Percentiles rank a stretch among this genome's conserved stretches.
phyloP scores from a whole-genome alignment of 2,113 vertebrate genomes.

The Antechinus stuartii region DNA sequence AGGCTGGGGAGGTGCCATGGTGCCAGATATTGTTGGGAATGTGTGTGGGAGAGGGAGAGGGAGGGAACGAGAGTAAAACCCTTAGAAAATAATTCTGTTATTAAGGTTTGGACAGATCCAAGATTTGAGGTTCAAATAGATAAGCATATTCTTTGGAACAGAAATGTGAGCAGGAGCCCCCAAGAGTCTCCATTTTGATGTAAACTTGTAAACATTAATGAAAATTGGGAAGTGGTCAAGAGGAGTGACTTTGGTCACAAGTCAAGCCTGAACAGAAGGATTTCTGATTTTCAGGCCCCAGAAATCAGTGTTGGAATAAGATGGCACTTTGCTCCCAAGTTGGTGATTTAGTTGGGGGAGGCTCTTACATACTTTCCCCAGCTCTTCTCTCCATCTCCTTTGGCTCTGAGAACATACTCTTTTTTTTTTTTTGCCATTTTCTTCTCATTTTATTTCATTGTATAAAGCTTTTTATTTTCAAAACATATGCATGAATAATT shows the following conservation, averaged over 20 bases:
- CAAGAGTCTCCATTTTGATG: slow-evolving; percentile 52
- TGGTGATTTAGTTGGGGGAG: slow-evolving; percentile 54
- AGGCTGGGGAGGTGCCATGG: background rate
- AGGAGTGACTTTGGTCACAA: slow-evolving; percentile 1
- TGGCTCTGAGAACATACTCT: background rate
- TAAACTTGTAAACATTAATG: slow-evolving; percentile 32
- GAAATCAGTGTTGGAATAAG: slow-evolving; percentile 37
- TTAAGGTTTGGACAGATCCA: slow-evolving; percentile 33
- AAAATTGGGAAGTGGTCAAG: slow-evolving; percentile 41
- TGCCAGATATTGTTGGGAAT: background rate
- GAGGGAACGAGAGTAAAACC: too few species aligned
- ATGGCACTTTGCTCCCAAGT: slow-evolving; percentile 32
- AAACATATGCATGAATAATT: too few species aligned
- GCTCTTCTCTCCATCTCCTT: background rate
- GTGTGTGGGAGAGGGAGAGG: too few species aligned
- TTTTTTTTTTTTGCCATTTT: too few species aligned
- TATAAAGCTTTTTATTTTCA: too few species aligned
- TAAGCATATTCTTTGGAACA: slow-evolving; percentile 41
- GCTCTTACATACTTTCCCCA: slow-evolving; percentile 15
- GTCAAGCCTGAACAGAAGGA: slow-evolving; percentile 27
- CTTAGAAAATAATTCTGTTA: background rate
- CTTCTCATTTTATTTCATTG: too few species aligned
- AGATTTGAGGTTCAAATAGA: slow-evolving; percentile 59
- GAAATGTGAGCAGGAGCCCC: background rate
- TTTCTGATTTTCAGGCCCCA: slow-evolving; percentile 42